phyloP scores from a whole-genome alignment of 2,888 invertebrate genomes.

The Coleophora deauratella region DNA sequence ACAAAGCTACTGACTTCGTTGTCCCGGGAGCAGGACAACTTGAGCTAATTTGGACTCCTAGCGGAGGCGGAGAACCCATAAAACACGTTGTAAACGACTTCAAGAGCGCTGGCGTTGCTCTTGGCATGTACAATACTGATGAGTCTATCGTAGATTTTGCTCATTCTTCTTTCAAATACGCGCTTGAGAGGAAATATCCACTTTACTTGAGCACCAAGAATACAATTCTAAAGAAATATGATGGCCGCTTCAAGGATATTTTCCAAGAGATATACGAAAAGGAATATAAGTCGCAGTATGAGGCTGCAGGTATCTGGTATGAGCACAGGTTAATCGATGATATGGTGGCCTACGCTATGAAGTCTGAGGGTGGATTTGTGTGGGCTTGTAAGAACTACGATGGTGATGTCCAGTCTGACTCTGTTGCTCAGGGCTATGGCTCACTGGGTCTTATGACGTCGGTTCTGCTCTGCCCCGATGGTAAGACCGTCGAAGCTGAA shows the following conservation, averaged over 20 bases:
- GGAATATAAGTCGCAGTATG: constrained; percentile 88
- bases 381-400: constrained; percentile 99
- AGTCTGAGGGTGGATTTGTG: constrained; percentile 98
- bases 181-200: constrained; percentile 88
- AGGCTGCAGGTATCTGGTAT: constrained; percentile 94
- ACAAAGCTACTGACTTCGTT: constrained; percentile 97
- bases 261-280: constrained; percentile 95
- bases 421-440: constrained; percentile 97
- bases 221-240: constrained; percentile 96
- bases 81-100: constrained; percentile 87
- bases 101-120: constrained; percentile 90
- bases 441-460: constrained; percentile 99
- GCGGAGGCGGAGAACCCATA: constrained; percentile 77
- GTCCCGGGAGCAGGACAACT: constrained; percentile 93
- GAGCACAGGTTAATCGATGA: constrained; percentile 99
- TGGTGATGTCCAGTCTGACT: constrained; percentile 98
- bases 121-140: constrained; percentile 98
- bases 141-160: constrained; percentile 95
- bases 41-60: constrained; percentile 86
- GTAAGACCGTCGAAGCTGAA: constrained; percentile 98
- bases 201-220: constrained; percentile 97
- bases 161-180: constrained; percentile 93
- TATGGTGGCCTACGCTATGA: constrained; percentile 99
- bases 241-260: constrained; percentile 97
- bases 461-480: constrained; percentile 96